A percentile compares a stretch with the other conserved stretches of the same genome.
These are phyloP conservation scores for Crenuchus spilurus DNA, from an alignment of 2,797 vertebrate genomes.

Conservation along the genomic window DNA sequence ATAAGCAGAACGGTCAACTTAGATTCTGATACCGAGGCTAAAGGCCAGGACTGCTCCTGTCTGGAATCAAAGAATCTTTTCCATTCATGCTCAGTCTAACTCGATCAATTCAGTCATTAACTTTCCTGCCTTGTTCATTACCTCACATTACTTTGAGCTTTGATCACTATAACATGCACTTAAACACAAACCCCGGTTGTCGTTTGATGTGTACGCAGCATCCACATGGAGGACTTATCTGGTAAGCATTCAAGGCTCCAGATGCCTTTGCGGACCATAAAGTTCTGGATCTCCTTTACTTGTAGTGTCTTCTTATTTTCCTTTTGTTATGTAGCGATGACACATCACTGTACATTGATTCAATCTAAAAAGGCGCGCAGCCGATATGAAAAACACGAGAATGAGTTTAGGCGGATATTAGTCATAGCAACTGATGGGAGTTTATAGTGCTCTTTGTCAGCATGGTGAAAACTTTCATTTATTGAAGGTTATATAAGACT, in stretches of 20 bases:
- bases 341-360: constrained; percentile 24
- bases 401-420: not conserved
- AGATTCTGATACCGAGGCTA: not conserved
- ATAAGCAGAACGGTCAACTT: not conserved
- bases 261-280: constrained; percentile 3
- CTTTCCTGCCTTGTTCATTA: not conserved
- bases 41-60: not conserved
- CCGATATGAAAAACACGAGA: not conserved
- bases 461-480: not conserved
- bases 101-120: not conserved
- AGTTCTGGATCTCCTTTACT: constrained; percentile 5
- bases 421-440: not conserved
- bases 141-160: too few species aligned
- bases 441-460: not conserved
- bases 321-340: constrained; percentile 15
- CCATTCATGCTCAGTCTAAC: not conserved
- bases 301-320: not conserved
- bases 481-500: not conserved
- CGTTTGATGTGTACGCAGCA: constrained; percentile 65
- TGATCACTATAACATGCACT: constrained; percentile 42
- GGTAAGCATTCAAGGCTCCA: constrained; percentile 64
- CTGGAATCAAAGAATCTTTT: not conserved
- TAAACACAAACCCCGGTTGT: constrained; percentile 55
- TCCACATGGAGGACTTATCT: constrained; percentile 58
- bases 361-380: not conserved